Base-by-base conservation (phyloP, 2,797 vertebrate genomes). In the Pseudochromis fuscus region DNA sequence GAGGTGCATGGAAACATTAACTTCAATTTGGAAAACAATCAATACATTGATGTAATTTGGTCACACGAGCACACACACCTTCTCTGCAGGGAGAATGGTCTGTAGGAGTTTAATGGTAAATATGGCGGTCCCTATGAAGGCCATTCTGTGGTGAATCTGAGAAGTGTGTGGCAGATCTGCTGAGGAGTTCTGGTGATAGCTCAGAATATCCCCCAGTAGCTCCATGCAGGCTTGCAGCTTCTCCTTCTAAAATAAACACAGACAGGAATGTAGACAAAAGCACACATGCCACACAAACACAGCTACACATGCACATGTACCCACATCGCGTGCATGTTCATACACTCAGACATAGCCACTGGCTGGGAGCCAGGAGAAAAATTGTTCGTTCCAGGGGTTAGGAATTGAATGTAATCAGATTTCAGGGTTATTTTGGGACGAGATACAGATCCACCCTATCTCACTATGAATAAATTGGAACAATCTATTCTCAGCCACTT, bases 1-100 rank as follows among this genome's bases (percentile, higher is more conserved):
- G 23, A 50, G 28, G 33, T 51, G 8, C 37, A 64, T 0, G 31
- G 7, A 61, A 45, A 46, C 1, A n/a, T 63, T 68, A 3, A 12
- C 30, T 63, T 42, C 19, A 5, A 67, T 49, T 50, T 12, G 9
- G 5, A 60, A 75, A 24, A 49, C 12, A 56, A 48, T 25, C 10
- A 46, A 51, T 27, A 12, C 9, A 25, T n/a, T 64, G 10, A 60
- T 44, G 16, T 16, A 1, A 65, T 67, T 64, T 33, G n/a, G 24
- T 45, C 18, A 58, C 24, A 52, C 21, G 62, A 18, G 2, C 38
- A 23, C 23, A 73, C 76, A 35, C 31, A 93, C 92, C 96, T 97
- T 97, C 87, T 99, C 97, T 55, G 95, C 94, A 42, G 98, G 97
- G 45, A 99, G 92, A 59, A 99, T 90, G 16, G 89, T 93, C 82